These are phyloP conservation scores for Operophtera brumata DNA, from an alignment of 2,888 invertebrate genomes.

Conservation along the genomic window DNA sequence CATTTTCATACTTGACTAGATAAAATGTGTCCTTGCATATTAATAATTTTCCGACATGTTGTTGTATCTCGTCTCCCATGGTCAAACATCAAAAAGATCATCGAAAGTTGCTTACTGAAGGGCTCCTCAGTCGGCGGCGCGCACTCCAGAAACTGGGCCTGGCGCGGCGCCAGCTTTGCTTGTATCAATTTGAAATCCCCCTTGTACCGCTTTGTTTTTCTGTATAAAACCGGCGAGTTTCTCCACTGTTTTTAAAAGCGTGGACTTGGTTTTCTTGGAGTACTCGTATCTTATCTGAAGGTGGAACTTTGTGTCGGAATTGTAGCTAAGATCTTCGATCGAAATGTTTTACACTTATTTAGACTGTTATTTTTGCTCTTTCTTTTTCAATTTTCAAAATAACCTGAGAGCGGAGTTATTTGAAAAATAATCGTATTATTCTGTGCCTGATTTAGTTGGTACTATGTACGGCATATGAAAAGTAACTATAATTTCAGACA, in stretches of 20 bases:
- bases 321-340: too few species aligned
- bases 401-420: too few species aligned
- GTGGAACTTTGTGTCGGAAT: too few species aligned
- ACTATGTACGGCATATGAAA: too few species aligned
- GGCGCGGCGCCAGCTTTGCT: constrained; percentile 29
- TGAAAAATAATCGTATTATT: too few species aligned
- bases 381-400: too few species aligned
- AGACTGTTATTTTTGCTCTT: too few species aligned
- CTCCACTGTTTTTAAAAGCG: constrained; percentile 11
- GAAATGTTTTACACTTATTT: too few species aligned
- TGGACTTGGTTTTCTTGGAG: constrained; percentile 8
- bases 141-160: constrained; percentile 27
- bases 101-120: constrained; percentile 27
- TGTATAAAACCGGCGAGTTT: constrained; percentile 19
- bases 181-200: constrained; percentile 31
- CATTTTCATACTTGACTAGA: too few species aligned
- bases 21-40: not conserved
- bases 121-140: constrained; percentile 24
- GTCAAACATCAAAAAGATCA: constrained; percentile 31
- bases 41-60: not conserved
- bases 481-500: too few species aligned
- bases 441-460: too few species aligned
- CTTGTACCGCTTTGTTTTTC: constrained; percentile 28
- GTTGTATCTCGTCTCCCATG: constrained; percentile 10
- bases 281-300: constrained; percentile 2